Percentiles rank a stretch among this genome's conserved stretches.
Evolutionary conservation across 2,113 vertebrate genomes (phyloP).

Genomic region (Oenanthe oenanthe): DNA sequence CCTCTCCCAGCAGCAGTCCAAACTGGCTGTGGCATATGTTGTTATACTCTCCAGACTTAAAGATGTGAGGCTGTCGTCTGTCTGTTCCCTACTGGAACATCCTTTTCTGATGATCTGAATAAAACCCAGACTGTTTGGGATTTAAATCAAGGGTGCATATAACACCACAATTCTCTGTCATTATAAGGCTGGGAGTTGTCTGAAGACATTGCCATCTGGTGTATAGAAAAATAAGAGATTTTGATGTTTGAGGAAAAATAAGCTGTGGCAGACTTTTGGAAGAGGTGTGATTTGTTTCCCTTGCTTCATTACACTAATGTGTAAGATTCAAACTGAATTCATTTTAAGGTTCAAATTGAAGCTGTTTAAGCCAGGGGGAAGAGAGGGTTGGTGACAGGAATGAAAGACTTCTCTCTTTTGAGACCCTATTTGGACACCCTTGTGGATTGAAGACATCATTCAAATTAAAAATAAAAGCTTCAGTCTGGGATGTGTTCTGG

Average conservation of each 20-base stretch:
- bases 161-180: not conserved
- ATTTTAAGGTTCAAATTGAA: not conserved
- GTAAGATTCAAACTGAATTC: not conserved
- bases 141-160: not conserved
- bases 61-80: not conserved
- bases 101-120: not conserved
- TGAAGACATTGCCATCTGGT: constrained; percentile 30
- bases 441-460: not conserved
- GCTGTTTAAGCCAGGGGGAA: not conserved
- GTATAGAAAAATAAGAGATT: not conserved
- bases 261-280: not conserved
- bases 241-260: not conserved
- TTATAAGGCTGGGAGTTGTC: not conserved
- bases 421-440: not conserved
- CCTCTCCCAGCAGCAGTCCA: not conserved
- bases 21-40: not conserved
- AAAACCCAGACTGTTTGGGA: not conserved
- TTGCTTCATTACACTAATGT: not conserved
- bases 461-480: not conserved
- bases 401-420: not conserved
- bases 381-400: not conserved
- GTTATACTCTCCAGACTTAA: not conserved
- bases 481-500: not conserved
- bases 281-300: not conserved
- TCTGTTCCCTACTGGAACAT: not conserved